These are phyloP conservation scores for Drosophila picticornis DNA, from an alignment of 2,888 invertebrate species.

Conservation along the genomic window DNA sequence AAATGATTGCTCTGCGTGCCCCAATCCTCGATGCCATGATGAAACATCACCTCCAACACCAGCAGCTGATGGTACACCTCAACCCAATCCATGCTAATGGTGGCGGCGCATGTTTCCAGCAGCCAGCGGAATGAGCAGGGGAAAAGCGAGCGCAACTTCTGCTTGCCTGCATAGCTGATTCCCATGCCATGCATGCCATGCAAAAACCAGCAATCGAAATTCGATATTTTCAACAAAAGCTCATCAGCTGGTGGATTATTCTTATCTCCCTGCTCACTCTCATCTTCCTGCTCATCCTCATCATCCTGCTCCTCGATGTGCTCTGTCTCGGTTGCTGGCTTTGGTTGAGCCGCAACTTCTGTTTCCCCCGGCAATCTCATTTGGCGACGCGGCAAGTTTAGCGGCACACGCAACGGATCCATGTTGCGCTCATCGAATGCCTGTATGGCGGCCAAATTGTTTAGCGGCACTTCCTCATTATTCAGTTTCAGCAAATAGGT, in stretches of 20 bases:
- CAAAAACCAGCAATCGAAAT: slow-evolving; percentile 84
- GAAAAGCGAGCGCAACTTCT: slow-evolving; percentile 70
- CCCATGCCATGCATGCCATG: slow-evolving; percentile 57
- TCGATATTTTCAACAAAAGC: slow-evolving; percentile 72
- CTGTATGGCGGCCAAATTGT: slow-evolving; percentile 65
- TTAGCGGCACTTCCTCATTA: slow-evolving; percentile 36
- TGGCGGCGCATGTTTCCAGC: slow-evolving; percentile 82
- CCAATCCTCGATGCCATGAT: slow-evolving; percentile 78
- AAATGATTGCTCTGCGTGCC: slow-evolving; percentile 66
- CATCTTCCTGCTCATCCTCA: slow-evolving; percentile 1
- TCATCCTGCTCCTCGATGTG: neutral
- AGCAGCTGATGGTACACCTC: slow-evolving; percentile 82
- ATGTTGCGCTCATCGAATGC: slow-evolving; percentile 74
- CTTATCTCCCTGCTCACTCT: slow-evolving; percentile 2
- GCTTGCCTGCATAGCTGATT: slow-evolving; percentile 56
- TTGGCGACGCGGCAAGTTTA: slow-evolving; percentile 71
- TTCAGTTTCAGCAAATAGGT: slow-evolving; percentile 39
- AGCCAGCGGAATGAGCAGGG: slow-evolving; percentile 84
- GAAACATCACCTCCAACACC: slow-evolving; percentile 82
- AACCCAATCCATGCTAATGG: slow-evolving; percentile 76
- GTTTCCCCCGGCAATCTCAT: slow-evolving; percentile 33
- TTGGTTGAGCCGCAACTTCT: slow-evolving; percentile 2
- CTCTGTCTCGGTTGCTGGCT: neutral
- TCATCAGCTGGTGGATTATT: slow-evolving; percentile 6
- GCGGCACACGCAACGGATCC: slow-evolving; percentile 69